A percentile compares a stretch with the other conserved stretches of the same genome.
These are phyloP conservation scores for Picus viridis DNA, from an alignment of 2,797 vertebrate genomes.

Conservation along the genomic window DNA sequence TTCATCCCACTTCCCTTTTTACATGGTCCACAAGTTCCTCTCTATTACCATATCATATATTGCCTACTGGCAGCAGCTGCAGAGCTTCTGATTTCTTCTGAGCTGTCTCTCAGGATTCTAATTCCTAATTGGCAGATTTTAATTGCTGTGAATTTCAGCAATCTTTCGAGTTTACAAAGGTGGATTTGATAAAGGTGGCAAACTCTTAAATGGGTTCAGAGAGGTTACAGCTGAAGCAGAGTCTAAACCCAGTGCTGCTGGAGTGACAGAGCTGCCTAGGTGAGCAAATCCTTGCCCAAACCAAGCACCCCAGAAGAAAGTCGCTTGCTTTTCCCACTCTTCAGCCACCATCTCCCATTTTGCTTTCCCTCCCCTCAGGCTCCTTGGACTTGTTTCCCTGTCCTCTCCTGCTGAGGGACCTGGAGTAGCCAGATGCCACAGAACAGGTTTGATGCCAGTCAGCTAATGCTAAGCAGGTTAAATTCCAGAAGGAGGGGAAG, in stretches of 20 bases:
- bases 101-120: neutral
- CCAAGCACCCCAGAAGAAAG: neutral
- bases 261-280: neutral
- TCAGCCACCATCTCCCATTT: neutral
- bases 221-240: neutral
- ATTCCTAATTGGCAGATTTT: neutral
- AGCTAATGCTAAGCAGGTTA: neutral
- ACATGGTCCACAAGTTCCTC: neutral
- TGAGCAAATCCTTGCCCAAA: neutral
- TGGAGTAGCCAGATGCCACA: neutral
- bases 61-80: neutral
- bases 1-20: neutral
- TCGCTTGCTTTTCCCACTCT: neutral
- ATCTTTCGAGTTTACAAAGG: neutral
- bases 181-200: neutral
- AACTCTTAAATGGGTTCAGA: neutral
- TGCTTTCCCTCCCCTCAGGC: neutral
- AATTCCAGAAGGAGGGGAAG: neutral
- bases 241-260: neutral
- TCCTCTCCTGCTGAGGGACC: neutral
- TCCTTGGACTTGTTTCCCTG: neutral
- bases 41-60: neutral
- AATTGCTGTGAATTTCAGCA: neutral
- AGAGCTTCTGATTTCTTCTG: neutral
- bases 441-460: conserved; percentile 23